phyloP scores from a whole-genome alignment of 2,113 vertebrate genomes.

The Rhabdomys dilectus region DNA sequence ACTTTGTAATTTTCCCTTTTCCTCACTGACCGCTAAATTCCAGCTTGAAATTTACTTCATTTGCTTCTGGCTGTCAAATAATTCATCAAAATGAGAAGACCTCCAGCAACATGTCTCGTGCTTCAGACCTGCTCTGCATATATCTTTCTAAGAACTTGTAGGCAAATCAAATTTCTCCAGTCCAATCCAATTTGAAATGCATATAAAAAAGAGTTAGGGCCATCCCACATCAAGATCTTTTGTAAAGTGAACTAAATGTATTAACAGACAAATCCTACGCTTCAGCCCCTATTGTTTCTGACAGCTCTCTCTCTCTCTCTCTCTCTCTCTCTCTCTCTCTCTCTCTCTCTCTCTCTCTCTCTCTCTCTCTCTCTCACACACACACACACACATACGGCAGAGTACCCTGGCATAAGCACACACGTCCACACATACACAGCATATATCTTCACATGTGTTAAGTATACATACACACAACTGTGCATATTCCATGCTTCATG shows the following conservation, averaged over 20 bases:
- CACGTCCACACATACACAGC: background rate
- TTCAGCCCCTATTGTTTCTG: background rate
- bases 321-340: too few species aligned
- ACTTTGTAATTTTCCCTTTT: background rate
- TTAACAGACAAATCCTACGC: constrained; percentile 31
- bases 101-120: background rate
- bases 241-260: constrained; percentile 2
- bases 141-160: constrained; percentile 26
- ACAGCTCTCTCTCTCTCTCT: background rate
- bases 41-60: constrained; percentile 49
- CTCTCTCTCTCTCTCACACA: too few species aligned
- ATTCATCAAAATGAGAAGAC: constrained; percentile 24
- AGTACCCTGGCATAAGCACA: background rate
- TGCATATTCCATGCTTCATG: background rate
- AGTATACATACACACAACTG: background rate
- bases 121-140: background rate
- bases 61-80: constrained; percentile 48
- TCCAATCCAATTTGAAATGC: constrained; percentile 55
- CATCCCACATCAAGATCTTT: background rate
- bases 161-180: constrained; percentile 28
- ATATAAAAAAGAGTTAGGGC: background rate
- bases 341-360: too few species aligned
- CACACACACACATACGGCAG: background rate
- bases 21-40: background rate
- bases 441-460: background rate